Conservation (phyloP, 2,113 vertebrate genomes). For the Phodopus roborovskii region DNA sequence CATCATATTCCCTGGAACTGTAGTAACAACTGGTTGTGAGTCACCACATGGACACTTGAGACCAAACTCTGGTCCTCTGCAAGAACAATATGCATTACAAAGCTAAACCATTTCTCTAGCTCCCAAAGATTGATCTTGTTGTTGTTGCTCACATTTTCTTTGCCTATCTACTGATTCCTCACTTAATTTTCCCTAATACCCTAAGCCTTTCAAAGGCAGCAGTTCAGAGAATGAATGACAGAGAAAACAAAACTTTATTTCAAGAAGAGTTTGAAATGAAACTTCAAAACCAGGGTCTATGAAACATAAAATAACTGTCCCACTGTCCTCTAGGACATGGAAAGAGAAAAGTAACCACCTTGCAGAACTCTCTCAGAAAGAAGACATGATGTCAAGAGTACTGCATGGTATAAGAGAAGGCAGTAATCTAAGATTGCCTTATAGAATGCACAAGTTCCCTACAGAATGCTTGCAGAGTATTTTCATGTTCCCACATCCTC, state of each 20-base stretch:
- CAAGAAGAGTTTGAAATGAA: not conserved
- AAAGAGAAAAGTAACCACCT: not conserved
- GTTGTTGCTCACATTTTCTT: not conserved
- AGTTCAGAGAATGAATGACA: not conserved
- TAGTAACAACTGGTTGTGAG: not conserved
- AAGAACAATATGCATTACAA: not conserved
- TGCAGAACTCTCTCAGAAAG: not conserved
- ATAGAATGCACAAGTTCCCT: not conserved
- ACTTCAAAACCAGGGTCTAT: not conserved
- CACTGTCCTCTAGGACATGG: not conserved
- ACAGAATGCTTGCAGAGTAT: not conserved
- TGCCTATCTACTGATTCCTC: not conserved
- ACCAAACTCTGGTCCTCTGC: not conserved
- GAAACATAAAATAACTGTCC: not conserved
- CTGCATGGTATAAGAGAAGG: accelerated
- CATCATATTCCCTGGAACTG: not conserved
- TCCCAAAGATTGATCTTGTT: not conserved
- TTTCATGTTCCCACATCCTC: accelerated
- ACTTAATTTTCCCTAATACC: not conserved
- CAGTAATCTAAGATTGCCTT: accelerated
- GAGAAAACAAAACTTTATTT: not conserved
- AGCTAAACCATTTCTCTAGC: not conserved
- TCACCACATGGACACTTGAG: not conserved
- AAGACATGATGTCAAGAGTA: accelerated
- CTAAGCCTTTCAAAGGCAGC: not conserved